These are phyloP conservation scores for Ptilodon capucinus DNA, from an alignment of 2,888 invertebrate species.

Conservation along the genomic window DNA sequence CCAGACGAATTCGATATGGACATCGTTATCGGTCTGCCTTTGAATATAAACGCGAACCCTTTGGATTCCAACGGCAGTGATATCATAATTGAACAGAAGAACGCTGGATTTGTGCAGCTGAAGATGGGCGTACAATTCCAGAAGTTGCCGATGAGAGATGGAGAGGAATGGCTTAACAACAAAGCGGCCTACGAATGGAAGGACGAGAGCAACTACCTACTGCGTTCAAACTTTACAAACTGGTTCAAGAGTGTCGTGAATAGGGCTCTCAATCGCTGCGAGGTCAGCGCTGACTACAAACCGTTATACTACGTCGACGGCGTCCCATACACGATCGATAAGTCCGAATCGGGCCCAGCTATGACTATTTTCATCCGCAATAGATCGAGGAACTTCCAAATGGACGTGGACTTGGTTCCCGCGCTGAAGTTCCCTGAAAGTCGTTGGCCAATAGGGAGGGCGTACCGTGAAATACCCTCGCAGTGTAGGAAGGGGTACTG, in stretches of 20 bases:
- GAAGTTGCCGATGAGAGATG: conserved; percentile 46
- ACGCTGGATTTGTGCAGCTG: conserved; percentile 72
- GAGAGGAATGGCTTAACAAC: conserved; percentile 49
- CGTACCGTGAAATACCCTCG: conserved; percentile 40
- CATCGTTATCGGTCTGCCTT: conserved; percentile 76
- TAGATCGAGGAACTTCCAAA: conserved; percentile 36
- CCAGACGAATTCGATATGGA: conserved; percentile 85
- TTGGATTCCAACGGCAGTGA: conserved; percentile 49
- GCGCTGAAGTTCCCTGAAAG: conserved; percentile 69
- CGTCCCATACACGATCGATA: conserved; percentile 55
- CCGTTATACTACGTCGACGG: conserved; percentile 47
- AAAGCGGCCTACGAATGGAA: conserved; percentile 64
- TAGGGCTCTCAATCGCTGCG: conserved; percentile 60
- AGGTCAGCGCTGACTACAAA: conserved; percentile 2
- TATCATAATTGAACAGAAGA: conserved; percentile 57
- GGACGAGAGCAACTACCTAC: conserved; percentile 60
- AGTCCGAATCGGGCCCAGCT: conserved; percentile 76
- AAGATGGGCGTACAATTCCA: conserved; percentile 60
- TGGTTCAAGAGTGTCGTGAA: conserved; percentile 81
- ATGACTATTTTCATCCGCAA: conserved; percentile 72
- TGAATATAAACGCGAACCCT: conserved; percentile 44
- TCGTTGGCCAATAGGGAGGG: conserved; percentile 60
- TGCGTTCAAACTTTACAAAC: conserved; percentile 67
- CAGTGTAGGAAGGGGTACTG: conserved; percentile 55
- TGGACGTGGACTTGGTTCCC: conserved; percentile 81